phyloP scores from a whole-genome alignment of 2,888 invertebrate genomes.

The Drosophila antonietae region DNA sequence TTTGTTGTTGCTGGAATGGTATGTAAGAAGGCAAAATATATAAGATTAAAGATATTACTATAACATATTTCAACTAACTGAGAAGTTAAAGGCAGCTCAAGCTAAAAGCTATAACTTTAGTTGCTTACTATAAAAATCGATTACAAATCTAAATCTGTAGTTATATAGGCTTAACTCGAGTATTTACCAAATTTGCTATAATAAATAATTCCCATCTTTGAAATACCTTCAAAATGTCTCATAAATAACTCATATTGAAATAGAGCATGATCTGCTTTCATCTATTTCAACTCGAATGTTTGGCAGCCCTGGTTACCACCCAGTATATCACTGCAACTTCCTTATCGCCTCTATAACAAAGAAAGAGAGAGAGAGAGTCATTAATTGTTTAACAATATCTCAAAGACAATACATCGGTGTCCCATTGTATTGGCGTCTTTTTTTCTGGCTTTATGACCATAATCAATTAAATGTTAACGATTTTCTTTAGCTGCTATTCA shows the following conservation, averaged over 20 bases:
- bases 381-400: not conserved
- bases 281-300: not conserved
- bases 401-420: constrained; percentile 11
- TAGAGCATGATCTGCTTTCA: too few species aligned
- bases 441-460: constrained; percentile 10
- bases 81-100: too few species aligned
- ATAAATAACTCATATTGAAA: not conserved
- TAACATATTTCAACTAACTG: too few species aligned
- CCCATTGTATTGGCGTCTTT: constrained; percentile 11
- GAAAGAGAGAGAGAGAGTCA: too few species aligned
- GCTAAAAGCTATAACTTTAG: not conserved
- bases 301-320: not conserved
- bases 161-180: not conserved
- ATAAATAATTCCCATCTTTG: not conserved
- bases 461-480: constrained; percentile 26
- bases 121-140: not conserved
- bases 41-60: not conserved
- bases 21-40: not conserved
- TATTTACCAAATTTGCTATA: not conserved
- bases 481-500: constrained; percentile 38
- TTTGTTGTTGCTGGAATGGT: not conserved
- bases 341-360: not conserved
- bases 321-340: not conserved
- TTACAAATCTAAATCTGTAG: not conserved
- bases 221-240: not conserved